A percentile compares a stretch with the other conserved stretches of the same genome.
Evolutionary conservation across 2,888 invertebrate species (phyloP).

Genomic region (Strigamia transsilvanica): DNA sequence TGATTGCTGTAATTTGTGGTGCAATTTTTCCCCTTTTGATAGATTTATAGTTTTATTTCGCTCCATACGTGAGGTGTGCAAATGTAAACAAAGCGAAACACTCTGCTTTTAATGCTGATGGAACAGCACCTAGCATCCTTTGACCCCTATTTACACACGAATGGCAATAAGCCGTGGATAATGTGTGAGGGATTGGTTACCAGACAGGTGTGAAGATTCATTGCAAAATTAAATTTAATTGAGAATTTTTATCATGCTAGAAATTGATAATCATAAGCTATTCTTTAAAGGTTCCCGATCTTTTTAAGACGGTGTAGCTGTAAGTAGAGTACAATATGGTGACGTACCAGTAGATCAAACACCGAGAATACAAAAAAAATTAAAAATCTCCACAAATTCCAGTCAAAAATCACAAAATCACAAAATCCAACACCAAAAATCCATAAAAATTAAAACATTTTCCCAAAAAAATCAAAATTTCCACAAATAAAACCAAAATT

Average conservation of each 20-base stretch:
- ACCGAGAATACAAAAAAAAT: no score
- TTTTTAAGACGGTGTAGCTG: no score
- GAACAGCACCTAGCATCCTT: conserved; percentile 28
- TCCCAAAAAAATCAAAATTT: no score
- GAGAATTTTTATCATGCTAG: background rate
- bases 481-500: no score
- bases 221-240: background rate
- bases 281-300: no score
- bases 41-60: conserved; percentile 22
- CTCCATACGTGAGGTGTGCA: background rate
- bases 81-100: background rate
- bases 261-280: background rate
- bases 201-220: conserved; percentile 31
- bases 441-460: no score
- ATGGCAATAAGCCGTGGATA: conserved; percentile 24
- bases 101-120: conserved; percentile 7
- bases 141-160: conserved; percentile 27
- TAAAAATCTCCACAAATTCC: background rate
- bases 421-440: background rate
- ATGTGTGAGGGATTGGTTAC: conserved; percentile 15
- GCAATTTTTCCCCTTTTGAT: conserved; percentile 21
- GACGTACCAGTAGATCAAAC: no score
- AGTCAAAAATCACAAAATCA: background rate
- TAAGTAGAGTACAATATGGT: no score
- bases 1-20: conserved; percentile 24